A percentile compares a stretch with the other conserved stretches of the same genome.
Evolutionary conservation across 1,140 invertebrate species (phyloP).

Genomic region (Fopius arisanus): DNA sequence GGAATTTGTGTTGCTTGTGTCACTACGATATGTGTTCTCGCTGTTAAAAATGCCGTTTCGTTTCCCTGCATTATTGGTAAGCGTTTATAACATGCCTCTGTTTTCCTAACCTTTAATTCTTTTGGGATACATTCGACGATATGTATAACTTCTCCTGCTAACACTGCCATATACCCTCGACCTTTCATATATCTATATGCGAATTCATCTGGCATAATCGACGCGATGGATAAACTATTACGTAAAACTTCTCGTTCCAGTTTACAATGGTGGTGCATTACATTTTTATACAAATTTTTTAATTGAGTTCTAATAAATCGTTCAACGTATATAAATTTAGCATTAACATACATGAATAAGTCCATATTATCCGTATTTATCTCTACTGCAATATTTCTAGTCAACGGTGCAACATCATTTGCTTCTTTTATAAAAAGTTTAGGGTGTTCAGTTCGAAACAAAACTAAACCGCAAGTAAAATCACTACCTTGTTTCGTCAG

Average conservation of each 20-base stretch:
- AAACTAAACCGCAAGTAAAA: conserved; percentile 15
- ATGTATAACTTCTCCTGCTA: conserved; percentile 29
- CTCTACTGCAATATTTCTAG: conserved; percentile 30
- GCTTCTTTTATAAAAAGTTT: conserved; percentile 38
- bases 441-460: conserved; percentile 37
- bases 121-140: conserved; percentile 31
- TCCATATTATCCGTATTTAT: conserved; percentile 28
- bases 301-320: conserved; percentile 30
- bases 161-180: conserved; percentile 26
- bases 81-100: conserved; percentile 25
- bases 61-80: conserved; percentile 16
- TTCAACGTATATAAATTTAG: conserved; percentile 39
- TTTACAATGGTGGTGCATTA: conserved; percentile 18
- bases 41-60: conserved; percentile 14
- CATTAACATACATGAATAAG: conserved; percentile 29
- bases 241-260: conserved; percentile 16
- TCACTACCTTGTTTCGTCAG: neutral
- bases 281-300: conserved; percentile 20
- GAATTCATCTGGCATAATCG: conserved; percentile 28
- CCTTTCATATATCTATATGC: conserved; percentile 18
- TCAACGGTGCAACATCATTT: neutral
- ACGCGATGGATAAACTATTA: conserved; percentile 9
- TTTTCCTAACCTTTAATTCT: conserved; percentile 2
- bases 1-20: neutral
- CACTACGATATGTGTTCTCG: conserved; percentile 21